Evolutionary conservation across 2,113 vertebrate genomes (phyloP).

Genomic region (Hiodon alosoides): DNA sequence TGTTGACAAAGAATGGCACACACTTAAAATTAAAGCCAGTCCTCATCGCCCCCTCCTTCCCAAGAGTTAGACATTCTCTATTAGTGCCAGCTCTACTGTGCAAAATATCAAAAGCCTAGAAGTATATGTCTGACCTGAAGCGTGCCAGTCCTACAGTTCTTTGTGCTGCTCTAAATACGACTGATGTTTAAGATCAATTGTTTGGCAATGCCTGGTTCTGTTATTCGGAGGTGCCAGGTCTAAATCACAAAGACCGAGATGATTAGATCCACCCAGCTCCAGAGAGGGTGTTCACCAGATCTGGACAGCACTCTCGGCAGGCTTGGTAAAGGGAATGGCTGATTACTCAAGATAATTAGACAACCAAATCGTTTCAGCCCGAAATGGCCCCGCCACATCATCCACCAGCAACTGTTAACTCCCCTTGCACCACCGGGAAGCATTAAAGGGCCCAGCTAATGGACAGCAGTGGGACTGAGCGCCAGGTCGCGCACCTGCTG

Average conservation of each 20-base stretch:
- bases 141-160: not conserved
- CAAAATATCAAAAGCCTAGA: no score
- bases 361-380: not conserved
- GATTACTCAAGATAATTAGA: slow-evolving; percentile 1
- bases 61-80: no score
- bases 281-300: not conserved
- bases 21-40: no score
- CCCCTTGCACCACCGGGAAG: slow-evolving; percentile 13
- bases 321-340: not conserved
- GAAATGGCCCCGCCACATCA: not conserved
- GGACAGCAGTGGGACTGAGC: slow-evolving; percentile 8
- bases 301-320: not conserved
- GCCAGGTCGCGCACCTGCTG: slow-evolving; percentile 11
- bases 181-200: no score
- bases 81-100: no score
- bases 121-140: no score
- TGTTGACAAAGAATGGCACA: no score
- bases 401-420: slow-evolving; percentile 1
- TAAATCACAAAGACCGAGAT: not conserved
- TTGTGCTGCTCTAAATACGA: not conserved
- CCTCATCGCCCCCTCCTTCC: no score
- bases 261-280: not conserved
- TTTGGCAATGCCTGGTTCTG: no score
- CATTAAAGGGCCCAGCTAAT: not conserved
- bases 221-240: not conserved